Base-by-base conservation (phyloP, 2,113 vertebrate species). In the Trinectes maculatus region DNA sequence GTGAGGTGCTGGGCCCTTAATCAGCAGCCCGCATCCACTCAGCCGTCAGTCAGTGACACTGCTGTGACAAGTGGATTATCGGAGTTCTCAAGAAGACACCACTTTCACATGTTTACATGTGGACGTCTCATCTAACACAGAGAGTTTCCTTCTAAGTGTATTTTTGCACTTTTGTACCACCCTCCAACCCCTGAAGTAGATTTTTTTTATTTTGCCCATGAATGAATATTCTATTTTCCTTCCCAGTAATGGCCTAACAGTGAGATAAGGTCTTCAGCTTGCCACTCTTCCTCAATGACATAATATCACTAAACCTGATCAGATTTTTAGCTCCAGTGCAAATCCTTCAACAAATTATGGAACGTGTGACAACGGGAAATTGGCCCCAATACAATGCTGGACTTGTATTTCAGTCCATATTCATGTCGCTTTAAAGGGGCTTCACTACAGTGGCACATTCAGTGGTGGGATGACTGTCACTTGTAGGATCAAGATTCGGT, bases 141-240 rank as follows among this genome's bases (percentile, higher is more conserved):
- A 69, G 48, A 65, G 56, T 68, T 70, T 74, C 29, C 53, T 63
- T 66, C 43, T 33, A 60, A 70, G 48, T 79, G 76, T 81, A 34
- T 77, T 48, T 77, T 83, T 80, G 71, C 71, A 84, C 81, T 80
- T 80, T 80, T 77, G 49, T 67, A 74, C 73, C 25, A 11, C 18
- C 44, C 48, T 47, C 52, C 31, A 53, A 51, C 65, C 53, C 11
- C 62, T 47, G 47, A 77, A 68, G 53, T 68, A 74, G 61, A 77
- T 74, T 76, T 77, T 82, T 67, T 83, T 74, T 8, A 31, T 78
- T 46, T 69, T 70, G 28, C 58, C 71, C 28, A 36, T 49, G 9
- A 61, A 53, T 71, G 33, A 55, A 81, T 77, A 19, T 74, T 83
- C 46, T 59, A 29, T 66, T 76, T 74, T 59, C 22, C 42, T 51